Percentiles rank a stretch among this genome's conserved stretches.
These are phyloP conservation scores for Ectemnius lituratus DNA, from an alignment of 2,888 invertebrate species.

Conservation along the genomic window DNA sequence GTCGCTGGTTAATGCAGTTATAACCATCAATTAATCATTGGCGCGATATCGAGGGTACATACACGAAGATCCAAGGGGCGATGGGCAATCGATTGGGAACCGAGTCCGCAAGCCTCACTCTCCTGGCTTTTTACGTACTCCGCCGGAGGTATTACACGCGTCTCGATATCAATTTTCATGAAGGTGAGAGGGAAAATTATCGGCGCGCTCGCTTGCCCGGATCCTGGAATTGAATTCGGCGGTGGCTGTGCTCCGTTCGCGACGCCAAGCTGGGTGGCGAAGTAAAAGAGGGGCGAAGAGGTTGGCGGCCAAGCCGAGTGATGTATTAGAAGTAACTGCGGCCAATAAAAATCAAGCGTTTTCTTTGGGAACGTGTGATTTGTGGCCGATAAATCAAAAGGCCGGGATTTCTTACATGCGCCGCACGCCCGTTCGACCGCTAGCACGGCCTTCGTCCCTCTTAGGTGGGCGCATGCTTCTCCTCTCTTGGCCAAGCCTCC, in stretches of 20 bases:
- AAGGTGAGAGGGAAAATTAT: slow-evolving; percentile 44
- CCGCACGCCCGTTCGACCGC: slow-evolving; percentile 40
- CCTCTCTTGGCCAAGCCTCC: slow-evolving; percentile 14
- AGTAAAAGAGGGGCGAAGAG: too few species aligned
- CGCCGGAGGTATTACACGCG: slow-evolving; percentile 36
- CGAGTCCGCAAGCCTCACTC: too few species aligned
- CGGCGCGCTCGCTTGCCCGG: slow-evolving; percentile 31
- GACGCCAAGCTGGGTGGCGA: too few species aligned
- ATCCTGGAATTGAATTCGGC: slow-evolving; percentile 49
- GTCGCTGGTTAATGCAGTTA: slow-evolving; percentile 56
- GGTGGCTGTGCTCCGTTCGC: slow-evolving; percentile 14
- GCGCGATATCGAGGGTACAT: slow-evolving; percentile 46
- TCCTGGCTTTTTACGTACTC: slow-evolving; percentile 20
- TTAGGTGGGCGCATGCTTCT: slow-evolving; percentile 9
- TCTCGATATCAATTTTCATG: slow-evolving; percentile 45
- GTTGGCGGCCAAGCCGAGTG: slow-evolving; percentile 43
- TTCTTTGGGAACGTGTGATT: slow-evolving; percentile 62
- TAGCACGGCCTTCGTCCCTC: slow-evolving; percentile 5
- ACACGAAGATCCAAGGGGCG: slow-evolving; percentile 42
- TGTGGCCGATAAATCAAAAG: slow-evolving; percentile 66
- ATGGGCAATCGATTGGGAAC: slow-evolving; percentile 3
- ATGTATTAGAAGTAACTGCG: slow-evolving; percentile 65
- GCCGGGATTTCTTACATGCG: slow-evolving; percentile 57
- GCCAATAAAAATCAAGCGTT: slow-evolving; percentile 68
- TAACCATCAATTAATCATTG: slow-evolving; percentile 59